phyloP scores from a whole-genome alignment of 2,888 invertebrate genomes.

The Allacma fusca region DNA sequence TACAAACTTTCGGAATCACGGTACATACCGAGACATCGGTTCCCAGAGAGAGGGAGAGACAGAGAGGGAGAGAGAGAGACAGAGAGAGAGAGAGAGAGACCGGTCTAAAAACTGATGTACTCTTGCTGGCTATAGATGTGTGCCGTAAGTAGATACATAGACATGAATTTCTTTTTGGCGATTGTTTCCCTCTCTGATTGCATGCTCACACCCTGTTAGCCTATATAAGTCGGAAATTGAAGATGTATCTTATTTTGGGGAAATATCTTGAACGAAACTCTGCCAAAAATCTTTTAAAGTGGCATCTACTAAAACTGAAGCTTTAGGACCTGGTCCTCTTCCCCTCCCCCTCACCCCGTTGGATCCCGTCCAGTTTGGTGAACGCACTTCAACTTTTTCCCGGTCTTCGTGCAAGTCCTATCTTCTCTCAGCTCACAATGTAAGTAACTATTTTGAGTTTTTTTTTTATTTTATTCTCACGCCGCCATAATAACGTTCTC shows the following conservation, averaged over 20 bases:
- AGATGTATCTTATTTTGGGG: slow-evolving; percentile 26
- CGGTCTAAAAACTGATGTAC: too few species aligned
- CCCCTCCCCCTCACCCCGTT: neutral
- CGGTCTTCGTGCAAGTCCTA: neutral
- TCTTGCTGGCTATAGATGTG: too few species aligned
- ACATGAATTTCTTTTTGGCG: too few species aligned
- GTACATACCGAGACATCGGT: too few species aligned
- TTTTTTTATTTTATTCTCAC: slow-evolving; percentile 7
- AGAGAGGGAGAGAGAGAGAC: too few species aligned
- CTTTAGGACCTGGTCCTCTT: neutral
- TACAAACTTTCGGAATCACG: too few species aligned
- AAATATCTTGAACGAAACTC: neutral
- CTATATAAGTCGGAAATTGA: slow-evolving; percentile 23
- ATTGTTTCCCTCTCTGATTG: neutral
- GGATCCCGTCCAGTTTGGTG: neutral
- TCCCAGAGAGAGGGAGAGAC: too few species aligned
- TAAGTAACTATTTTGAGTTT: neutral
- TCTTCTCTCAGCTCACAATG: neutral
- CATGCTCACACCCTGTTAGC: slow-evolving; percentile 27
- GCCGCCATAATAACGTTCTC: neutral
- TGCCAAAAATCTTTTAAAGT: slow-evolving; percentile 31
- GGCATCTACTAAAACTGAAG: neutral
- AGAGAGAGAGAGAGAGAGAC: too few species aligned
- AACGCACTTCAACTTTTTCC: slow-evolving; percentile 5
- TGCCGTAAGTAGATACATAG: too few species aligned